Evolutionary conservation across 2,113 vertebrate species (phyloP).

Genomic region (Canis aureus): DNA sequence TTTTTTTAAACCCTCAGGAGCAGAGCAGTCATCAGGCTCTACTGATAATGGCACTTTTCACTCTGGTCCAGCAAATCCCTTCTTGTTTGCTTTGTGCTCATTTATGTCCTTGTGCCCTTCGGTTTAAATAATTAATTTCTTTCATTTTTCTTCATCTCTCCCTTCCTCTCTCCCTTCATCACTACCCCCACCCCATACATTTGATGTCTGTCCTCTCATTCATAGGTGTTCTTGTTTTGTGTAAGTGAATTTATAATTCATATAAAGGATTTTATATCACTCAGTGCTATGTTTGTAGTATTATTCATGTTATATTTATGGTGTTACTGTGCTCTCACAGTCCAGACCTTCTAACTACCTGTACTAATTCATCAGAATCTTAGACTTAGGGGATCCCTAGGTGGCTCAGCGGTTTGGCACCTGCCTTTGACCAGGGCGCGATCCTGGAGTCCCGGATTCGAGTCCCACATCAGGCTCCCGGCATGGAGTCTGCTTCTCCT

Average conservation of each 20-base stretch:
- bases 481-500: no score
- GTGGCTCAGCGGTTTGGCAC: no score
- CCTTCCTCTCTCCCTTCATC: not conserved
- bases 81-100: not conserved
- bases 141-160: not conserved
- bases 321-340: not conserved
- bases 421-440: no score
- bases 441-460: no score
- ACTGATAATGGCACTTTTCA: not conserved
- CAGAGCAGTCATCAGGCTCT: rapidly evolving
- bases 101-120: not conserved
- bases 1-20: not conserved
- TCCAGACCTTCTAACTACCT: not conserved
- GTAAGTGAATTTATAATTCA: not conserved
- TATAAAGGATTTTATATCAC: not conserved
- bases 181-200: rapidly evolving
- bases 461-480: no score
- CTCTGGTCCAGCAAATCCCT: not conserved
- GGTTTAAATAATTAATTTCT: not conserved
- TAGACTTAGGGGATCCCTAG: not conserved
- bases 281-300: not conserved
- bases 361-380: not conserved
- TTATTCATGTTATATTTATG: not conserved
- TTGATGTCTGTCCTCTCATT: not conserved
- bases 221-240: not conserved